phyloP scores from a whole-genome alignment of 2,797 vertebrate genomes.

The Eremophila alpestris region DNA sequence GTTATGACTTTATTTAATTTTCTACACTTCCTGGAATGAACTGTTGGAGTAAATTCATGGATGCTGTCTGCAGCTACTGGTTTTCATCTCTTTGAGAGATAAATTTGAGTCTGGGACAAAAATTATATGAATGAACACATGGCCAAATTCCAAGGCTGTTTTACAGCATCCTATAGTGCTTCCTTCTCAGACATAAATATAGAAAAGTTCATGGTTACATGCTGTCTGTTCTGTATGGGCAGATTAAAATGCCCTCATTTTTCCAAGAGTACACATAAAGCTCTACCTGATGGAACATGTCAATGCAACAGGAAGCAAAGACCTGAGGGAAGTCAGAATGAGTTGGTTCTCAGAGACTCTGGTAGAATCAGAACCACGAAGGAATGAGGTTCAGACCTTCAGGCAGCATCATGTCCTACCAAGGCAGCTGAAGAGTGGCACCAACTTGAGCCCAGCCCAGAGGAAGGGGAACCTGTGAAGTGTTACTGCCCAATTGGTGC shows the following conservation, averaged over 20 bases:
- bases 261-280: background rate
- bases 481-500: accelerated
- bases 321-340: background rate
- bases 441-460: background rate
- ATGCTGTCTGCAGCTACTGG: background rate
- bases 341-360: background rate
- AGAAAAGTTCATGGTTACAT: background rate
- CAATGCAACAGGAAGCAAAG: background rate
- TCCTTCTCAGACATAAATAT: background rate
- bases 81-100: background rate
- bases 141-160: background rate
- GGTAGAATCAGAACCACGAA: background rate
- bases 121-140: background rate
- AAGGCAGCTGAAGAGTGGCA: background rate
- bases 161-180: background rate
- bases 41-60: background rate
- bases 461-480: background rate
- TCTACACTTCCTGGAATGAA: background rate
- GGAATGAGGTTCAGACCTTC: background rate
- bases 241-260: background rate
- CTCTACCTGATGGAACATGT: background rate
- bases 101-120: background rate
- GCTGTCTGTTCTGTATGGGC: background rate
- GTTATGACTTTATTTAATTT: background rate
- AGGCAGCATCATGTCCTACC: background rate